phyloP scores from a whole-genome alignment of 2,797 vertebrate species.

The Zenarchopterus dispar region DNA sequence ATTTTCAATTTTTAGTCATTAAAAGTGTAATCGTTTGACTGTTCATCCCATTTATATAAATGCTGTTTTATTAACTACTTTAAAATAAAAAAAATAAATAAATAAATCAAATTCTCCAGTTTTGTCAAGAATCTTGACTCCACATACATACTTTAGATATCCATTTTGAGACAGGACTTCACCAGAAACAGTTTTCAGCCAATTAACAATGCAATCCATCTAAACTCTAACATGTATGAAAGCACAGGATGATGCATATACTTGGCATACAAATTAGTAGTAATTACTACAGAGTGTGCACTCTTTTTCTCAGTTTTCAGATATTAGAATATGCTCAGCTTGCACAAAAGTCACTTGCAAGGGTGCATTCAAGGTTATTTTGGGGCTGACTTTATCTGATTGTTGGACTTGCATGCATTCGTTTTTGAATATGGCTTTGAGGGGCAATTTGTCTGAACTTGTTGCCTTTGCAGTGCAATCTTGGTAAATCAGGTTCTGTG shows the following conservation, averaged over 20 bases:
- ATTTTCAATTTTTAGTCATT: no score
- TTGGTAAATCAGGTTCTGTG: slow-evolving; percentile 20
- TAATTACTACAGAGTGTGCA: slow-evolving; percentile 51
- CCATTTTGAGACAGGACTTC: not conserved
- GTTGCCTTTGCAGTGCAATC: slow-evolving; percentile 15
- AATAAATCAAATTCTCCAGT: no score
- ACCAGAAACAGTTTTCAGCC: not conserved
- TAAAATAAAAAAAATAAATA: no score
- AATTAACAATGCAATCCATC: no score
- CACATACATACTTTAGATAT: no score
- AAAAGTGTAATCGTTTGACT: no score
- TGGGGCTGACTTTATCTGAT: not conserved
- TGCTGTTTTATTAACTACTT: no score
- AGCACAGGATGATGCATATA: no score
- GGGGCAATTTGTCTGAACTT: slow-evolving; percentile 14
- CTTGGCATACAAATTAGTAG: not conserved
- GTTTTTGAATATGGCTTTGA: slow-evolving; percentile 12
- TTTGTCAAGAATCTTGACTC: no score
- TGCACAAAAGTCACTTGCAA: not conserved
- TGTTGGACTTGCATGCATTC: not conserved
- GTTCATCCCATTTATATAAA: no score
- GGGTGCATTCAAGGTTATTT: slow-evolving; percentile 2
- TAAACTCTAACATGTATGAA: no score
- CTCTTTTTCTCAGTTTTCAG: slow-evolving; percentile 24
- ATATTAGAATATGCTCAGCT: not conserved